Evolutionary conservation across 2,797 vertebrate genomes (phyloP).

Genomic region (Pantherophis alleghaniensis): DNA sequence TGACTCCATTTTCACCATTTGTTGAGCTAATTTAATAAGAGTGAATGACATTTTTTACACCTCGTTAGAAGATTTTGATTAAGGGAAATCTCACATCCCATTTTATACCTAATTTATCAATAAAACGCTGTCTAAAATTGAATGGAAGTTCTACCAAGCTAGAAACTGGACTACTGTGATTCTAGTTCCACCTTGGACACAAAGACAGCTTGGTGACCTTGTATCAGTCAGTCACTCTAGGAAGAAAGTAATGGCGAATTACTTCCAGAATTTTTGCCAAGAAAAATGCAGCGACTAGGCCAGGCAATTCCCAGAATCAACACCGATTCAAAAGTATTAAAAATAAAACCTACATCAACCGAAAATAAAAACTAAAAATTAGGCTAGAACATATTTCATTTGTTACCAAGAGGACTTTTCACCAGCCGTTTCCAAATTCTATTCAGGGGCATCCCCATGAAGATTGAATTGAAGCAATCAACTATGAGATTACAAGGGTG

Average conservation of each 20-base stretch:
- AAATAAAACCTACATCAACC: not conserved
- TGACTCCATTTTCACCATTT: not conserved
- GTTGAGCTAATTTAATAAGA: not conserved
- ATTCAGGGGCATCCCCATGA: not conserved
- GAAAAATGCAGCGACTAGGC: not conserved
- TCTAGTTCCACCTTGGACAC: not conserved
- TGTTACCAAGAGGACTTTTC: not conserved
- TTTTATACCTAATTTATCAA: not conserved
- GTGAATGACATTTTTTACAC: not conserved
- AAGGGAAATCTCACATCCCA: not conserved
- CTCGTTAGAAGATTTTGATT: not conserved
- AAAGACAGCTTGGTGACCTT: not conserved
- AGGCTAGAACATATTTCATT: not conserved
- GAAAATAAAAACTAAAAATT: not conserved
- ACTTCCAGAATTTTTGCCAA: not conserved
- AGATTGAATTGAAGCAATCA: not conserved
- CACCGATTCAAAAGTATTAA: not conserved
- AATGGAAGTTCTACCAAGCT: not conserved
- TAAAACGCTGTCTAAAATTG: not conserved
- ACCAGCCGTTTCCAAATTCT: not conserved
- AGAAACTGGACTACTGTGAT: not conserved
- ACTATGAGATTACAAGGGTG: not conserved
- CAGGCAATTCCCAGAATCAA: not conserved
- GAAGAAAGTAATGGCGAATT: not conserved
- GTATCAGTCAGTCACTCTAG: not conserved